Base-by-base conservation (phyloP, 2,888 invertebrate species). In the Meiosimyza platycephala region DNA sequence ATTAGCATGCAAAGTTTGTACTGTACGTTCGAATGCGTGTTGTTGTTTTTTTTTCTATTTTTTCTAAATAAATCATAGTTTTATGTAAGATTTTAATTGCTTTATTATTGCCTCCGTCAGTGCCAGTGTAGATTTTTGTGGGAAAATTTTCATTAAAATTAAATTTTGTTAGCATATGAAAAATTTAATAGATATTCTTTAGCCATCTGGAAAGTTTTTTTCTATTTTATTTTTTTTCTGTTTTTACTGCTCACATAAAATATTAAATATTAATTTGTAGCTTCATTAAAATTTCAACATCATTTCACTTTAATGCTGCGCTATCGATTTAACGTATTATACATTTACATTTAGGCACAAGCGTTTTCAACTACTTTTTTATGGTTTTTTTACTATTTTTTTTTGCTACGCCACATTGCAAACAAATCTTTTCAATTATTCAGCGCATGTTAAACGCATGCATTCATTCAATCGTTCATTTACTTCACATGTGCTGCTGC, bases 1-100 rank as follows among this genome's bases (percentile, higher is more conserved):
- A 67, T 67, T 67, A 67, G 57, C 47, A 63, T 59, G 62, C 40
- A 52, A 33, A 28, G 28, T 50, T 71, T 48, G 72, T 50, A 70
- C 51, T n/a, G 28, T 48, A 28, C 28, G 4, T 28, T 28, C 4
- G 28, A 28, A 28, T 22, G 22, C 2, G n/a, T n/a, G n/a, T n/a
- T n/a, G n/a, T 28, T 28, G 28, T 28, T 3, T 28, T 28, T 28
- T 28, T n/a, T 51, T 12, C 11, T 28, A 22, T 33, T 52, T 72
- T 48, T 22, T 22, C 22, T 40, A 47, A 57, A 57, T 67, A 54
- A 67, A 47, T 66, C 54, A 54, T n/a, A 33, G 15, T 65, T 51
- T 63, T 15, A 57, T 28, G n/a, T 5, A 67, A 47, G 7, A 55
- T 57, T 67, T 67, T 67, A 67, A 67, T 67, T 33, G 67, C 67